phyloP scores from a whole-genome alignment of 2,888 invertebrate genomes.

The Dioctria linearis region DNA sequence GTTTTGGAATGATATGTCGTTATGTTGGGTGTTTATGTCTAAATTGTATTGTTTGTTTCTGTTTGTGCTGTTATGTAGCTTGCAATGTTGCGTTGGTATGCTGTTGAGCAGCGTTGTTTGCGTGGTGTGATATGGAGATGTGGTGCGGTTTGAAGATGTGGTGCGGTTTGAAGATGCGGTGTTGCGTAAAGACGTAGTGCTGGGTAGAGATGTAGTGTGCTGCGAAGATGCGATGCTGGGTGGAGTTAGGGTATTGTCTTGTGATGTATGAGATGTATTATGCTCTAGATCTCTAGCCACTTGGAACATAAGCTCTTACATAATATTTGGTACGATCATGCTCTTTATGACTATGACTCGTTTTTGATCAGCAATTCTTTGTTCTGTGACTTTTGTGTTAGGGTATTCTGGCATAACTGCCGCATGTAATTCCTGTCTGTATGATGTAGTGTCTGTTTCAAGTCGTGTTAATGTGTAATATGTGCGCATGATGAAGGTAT shows the following conservation, averaged over 20 bases:
- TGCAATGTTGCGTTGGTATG: no score
- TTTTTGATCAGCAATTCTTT: background rate
- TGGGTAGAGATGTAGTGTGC: background rate
- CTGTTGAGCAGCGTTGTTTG: no score
- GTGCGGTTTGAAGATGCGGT: background rate
- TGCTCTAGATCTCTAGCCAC: background rate
- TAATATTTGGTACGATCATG: background rate
- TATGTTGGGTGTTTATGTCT: background rate
- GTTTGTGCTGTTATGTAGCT: no score
- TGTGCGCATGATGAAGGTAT: conserved; percentile 8
- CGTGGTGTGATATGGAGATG: background rate
- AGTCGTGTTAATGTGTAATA: background rate
- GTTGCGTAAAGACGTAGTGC: background rate
- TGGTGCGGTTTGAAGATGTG: background rate
- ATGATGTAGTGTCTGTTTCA: background rate
- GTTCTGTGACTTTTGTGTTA: background rate
- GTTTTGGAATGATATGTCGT: conserved; percentile 3
- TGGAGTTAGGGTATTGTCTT: background rate
- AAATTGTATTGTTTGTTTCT: background rate
- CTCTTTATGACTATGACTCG: background rate
- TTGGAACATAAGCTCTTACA: background rate
- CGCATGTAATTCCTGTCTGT: conserved; percentile 1
- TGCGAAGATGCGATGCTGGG: no score
- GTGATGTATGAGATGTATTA: background rate
- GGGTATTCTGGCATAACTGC: background rate